Evolutionary conservation across 37 sponge, comb jelly and placozoan genomes (phyloP).

Genomic region (Oscarella lobularis): DNA sequence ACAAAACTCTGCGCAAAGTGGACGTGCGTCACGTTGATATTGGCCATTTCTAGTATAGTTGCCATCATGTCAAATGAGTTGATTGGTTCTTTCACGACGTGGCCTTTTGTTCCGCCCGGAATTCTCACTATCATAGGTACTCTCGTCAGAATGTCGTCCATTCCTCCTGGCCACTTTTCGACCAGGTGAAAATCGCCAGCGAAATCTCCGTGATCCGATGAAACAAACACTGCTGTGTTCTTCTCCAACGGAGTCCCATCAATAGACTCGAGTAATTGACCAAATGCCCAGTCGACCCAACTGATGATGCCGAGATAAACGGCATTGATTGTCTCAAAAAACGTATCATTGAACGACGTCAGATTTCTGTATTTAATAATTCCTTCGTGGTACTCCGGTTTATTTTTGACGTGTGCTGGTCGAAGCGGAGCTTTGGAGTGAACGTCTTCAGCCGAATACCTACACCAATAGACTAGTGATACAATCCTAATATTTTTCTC

Average conservation of each 20-base stretch:
- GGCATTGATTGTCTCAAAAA: slow-evolving; percentile 7
- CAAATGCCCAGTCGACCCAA: slow-evolving; percentile 4
- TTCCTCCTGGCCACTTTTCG: slow-evolving; percentile 6
- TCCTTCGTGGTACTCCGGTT: neutral
- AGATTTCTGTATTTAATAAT: slow-evolving; percentile 3
- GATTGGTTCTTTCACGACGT: slow-evolving; percentile 1
- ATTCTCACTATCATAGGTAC: slow-evolving; percentile 8
- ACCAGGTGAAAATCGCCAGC: slow-evolving; percentile 1
- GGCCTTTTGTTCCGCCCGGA: neutral
- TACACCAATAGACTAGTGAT: no score
- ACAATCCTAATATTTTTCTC: no score
- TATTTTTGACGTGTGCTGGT: neutral
- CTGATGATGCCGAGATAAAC: neutral
- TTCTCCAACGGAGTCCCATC: neutral
- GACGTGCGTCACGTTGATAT: neutral
- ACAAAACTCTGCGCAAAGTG: slow-evolving; percentile 3
- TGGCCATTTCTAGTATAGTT: slow-evolving; percentile 4
- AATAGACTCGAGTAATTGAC: neutral
- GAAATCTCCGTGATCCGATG: slow-evolving; percentile 8
- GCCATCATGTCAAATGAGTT: slow-evolving; percentile 10
- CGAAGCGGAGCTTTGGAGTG: neutral
- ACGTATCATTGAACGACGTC: neutral
- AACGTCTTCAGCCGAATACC: slow-evolving; percentile 2
- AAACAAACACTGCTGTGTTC: slow-evolving; percentile 1
- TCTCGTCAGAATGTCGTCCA: slow-evolving; percentile 10